Conservation (phyloP, 2,888 invertebrate genomes). For the Trachelus tabidus region DNA sequence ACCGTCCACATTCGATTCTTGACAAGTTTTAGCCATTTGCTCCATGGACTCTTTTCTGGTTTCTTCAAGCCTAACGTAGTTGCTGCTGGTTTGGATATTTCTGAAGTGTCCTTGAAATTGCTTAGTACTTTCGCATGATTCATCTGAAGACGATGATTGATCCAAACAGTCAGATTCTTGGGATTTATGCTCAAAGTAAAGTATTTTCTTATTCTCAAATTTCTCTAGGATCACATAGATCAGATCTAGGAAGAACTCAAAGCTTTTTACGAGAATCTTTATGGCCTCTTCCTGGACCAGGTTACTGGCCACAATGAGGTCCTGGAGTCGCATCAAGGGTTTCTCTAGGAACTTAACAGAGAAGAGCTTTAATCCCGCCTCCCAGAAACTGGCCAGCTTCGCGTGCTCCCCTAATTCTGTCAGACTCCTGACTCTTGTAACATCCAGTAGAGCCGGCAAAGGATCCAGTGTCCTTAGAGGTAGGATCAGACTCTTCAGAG, state of each 20-base stretch:
- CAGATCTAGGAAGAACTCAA: background rate
- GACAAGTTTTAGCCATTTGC: background rate
- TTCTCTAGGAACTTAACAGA: background rate
- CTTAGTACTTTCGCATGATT: background rate
- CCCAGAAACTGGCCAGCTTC: background rate
- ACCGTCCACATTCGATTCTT: background rate
- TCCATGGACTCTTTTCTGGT: background rate
- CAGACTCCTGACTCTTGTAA: background rate
- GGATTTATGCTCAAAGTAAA: background rate
- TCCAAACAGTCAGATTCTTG: background rate
- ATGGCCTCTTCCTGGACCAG: background rate
- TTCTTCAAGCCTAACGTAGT: background rate
- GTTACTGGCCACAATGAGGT: background rate
- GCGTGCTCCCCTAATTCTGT: background rate
- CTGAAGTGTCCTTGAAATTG: background rate
- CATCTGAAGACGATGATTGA: background rate
- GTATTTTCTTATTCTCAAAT: background rate
- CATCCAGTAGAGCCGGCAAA: background rate
- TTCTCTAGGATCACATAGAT: background rate
- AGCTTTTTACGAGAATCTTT: background rate
- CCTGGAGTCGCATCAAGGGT: background rate
- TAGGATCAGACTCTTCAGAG: background rate
- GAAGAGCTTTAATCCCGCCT: background rate
- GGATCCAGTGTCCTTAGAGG: background rate
- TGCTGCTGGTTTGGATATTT: background rate